Evolutionary conservation across 1,140 invertebrate species (phyloP).

Genomic region (Drosophila nasuta): DNA sequence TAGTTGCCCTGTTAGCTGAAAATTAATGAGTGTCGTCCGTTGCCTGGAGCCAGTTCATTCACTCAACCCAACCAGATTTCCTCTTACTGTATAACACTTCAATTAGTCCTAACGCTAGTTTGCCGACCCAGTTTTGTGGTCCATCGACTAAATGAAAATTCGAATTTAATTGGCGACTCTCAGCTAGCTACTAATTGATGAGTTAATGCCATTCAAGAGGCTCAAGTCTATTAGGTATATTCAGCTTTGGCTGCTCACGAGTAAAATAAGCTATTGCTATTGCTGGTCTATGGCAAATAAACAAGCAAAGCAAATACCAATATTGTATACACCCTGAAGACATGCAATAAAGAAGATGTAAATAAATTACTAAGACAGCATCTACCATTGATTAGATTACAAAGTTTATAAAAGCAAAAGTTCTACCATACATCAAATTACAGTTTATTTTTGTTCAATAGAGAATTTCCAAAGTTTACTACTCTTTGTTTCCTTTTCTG

Average conservation of each 20-base stretch:
- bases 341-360: neutral
- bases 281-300: slow-evolving; percentile 12
- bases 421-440: neutral
- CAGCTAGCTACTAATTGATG: slow-evolving; percentile 68
- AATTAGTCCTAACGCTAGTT: slow-evolving; percentile 69
- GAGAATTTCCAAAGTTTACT: slow-evolving; percentile 15
- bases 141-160: slow-evolving; percentile 47
- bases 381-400: neutral
- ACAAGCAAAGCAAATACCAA: slow-evolving; percentile 16
- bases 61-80: slow-evolving; percentile 44
- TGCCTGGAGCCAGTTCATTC: slow-evolving; percentile 54
- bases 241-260: neutral
- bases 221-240: slow-evolving; percentile 9
- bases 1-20: slow-evolving; percentile 32
- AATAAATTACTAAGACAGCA: neutral
- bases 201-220: slow-evolving; percentile 35
- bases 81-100: slow-evolving; percentile 50
- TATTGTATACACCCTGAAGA: neutral
- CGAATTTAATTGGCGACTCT: slow-evolving; percentile 70
- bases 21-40: slow-evolving; percentile 67
- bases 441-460: neutral
- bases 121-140: slow-evolving; percentile 37
- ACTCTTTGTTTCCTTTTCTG: neutral
- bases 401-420: slow-evolving; percentile 8
- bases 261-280: slow-evolving; percentile 6